A percentile compares a stretch with the other conserved stretches of the same genome.
Evolutionary conservation across 2,888 invertebrate genomes (phyloP).

Genomic region (Villa cingulata): DNA sequence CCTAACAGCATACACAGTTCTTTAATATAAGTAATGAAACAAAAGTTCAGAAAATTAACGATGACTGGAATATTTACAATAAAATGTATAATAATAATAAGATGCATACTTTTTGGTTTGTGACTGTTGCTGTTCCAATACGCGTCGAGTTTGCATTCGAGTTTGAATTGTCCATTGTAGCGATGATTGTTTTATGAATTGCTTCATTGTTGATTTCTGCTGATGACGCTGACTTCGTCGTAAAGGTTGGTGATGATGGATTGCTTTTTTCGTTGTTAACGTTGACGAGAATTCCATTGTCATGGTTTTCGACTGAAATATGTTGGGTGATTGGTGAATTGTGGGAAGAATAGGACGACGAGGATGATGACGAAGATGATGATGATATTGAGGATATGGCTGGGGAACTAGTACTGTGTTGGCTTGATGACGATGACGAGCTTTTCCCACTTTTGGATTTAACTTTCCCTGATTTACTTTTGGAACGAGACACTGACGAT

Average conservation of each 20-base stretch:
- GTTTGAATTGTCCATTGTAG: neutral
- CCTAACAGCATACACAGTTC: too few species aligned
- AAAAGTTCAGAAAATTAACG: neutral
- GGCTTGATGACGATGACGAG: neutral
- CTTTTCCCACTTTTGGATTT: constrained; percentile 13
- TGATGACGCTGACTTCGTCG: constrained; percentile 33
- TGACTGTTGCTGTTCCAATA: neutral
- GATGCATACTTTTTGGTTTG: constrained; percentile 4
- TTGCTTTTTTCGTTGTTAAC: neutral
- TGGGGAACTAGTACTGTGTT: neutral
- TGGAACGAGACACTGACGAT: constrained; percentile 2
- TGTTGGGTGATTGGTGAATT: neutral
- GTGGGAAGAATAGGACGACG: neutral
- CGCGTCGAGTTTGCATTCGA: neutral
- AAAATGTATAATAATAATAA: too few species aligned
- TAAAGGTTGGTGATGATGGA: constrained; percentile 15
- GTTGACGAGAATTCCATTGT: neutral
- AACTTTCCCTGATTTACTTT: constrained; percentile 10
- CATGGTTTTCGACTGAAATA: neutral
- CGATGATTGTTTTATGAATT: neutral
- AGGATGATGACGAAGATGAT: neutral
- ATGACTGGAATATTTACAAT: too few species aligned
- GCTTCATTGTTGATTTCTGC: constrained; percentile 19
- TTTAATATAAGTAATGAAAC: neutral
- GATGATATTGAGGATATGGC: neutral